These are phyloP conservation scores for Stratiolaelaps scimitus DNA, from an alignment of 1,140 invertebrate genomes.

Conservation along the genomic window DNA sequence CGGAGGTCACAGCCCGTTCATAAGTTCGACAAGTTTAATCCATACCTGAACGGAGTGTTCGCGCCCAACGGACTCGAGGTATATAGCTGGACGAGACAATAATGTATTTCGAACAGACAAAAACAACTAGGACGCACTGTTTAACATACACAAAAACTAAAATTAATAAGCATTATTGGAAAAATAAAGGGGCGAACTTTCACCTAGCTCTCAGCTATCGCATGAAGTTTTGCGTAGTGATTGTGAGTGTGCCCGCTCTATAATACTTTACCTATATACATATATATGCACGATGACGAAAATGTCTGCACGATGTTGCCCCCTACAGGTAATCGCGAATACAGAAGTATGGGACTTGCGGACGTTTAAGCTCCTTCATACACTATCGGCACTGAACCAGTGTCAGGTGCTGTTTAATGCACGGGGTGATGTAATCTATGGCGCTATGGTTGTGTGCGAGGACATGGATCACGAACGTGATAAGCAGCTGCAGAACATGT, in stretches of 20 bases:
- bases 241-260: neutral
- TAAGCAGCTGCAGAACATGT: conserved; percentile 49
- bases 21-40: conserved; percentile 95
- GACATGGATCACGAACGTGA: conserved; percentile 40
- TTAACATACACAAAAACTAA: too few relatives aligned
- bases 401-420: conserved; percentile 52
- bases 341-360: conserved; percentile 89
- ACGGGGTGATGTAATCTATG: conserved; percentile 47
- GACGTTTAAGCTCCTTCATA: conserved; percentile 82
- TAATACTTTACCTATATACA: conserved; percentile 31
- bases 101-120: conserved; percentile 54
- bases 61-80: conserved; percentile 84
- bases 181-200: too few relatives aligned
- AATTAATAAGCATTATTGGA: too few relatives aligned
- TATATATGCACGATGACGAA: neutral
- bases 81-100: too few relatives aligned
- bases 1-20: conserved; percentile 59
- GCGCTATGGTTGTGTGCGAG: conserved; percentile 38
- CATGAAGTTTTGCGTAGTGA: neutral
- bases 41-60: conserved; percentile 84
- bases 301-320: conserved; percentile 18
- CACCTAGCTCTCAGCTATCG: too few relatives aligned
- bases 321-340: conserved; percentile 57
- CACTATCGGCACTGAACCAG: conserved; percentile 79
- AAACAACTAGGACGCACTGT: too few relatives aligned